Base-by-base conservation (phyloP, 2,888 invertebrate species). In the Andrena flavipes region DNA sequence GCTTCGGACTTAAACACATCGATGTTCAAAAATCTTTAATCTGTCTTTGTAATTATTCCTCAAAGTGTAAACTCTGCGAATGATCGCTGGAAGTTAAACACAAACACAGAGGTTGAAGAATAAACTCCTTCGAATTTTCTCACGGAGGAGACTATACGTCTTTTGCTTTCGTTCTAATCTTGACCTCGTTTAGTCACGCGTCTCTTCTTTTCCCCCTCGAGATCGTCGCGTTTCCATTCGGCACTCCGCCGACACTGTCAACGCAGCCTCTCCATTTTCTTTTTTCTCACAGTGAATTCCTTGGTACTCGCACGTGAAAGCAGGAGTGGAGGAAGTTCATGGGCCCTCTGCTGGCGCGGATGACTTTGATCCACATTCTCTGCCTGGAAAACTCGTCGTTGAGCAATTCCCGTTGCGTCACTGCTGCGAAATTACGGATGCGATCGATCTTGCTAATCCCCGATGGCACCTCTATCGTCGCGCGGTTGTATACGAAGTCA, bases 101-200 rank as follows among this genome's bases (percentile, higher is more conserved):
- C 3, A 42, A 42, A 42, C 42, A 3, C 13, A 13, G 3, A 13
- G 42, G 13, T 13, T 42, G 13, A 42, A 2, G 42, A 42, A 10
- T n/a, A 8, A 51, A 6, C 8, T 10, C 42, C 2, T 29, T 20
- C 73, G 65, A 29, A 20, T 54, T 54, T 75, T 51, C 49, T 51
- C 60, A 70, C 49, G 29, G n/a, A 23, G 23, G 4, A 26, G n/a
- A 7, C 20, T 60, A 26, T 10, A 16, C 13, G 6, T 35, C 26
- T 20, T 33, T 70, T 74, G 26, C 30, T 48, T 74, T 76, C 68
- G 80, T 82, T 77, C 73, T 83, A 86, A 76, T 86, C 87, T 87
- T 88, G 88, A 90, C 90, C 88, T 78, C 76, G 48, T 86, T 91
- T 88, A 82, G 90, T 89, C 84, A 89, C 88, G 84, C 88, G 68